Evolutionary conservation across 2,797 vertebrate genomes (phyloP), one percentile per base, ranked within the genome.

Genomic region (Liasis olivaceus): DNA sequence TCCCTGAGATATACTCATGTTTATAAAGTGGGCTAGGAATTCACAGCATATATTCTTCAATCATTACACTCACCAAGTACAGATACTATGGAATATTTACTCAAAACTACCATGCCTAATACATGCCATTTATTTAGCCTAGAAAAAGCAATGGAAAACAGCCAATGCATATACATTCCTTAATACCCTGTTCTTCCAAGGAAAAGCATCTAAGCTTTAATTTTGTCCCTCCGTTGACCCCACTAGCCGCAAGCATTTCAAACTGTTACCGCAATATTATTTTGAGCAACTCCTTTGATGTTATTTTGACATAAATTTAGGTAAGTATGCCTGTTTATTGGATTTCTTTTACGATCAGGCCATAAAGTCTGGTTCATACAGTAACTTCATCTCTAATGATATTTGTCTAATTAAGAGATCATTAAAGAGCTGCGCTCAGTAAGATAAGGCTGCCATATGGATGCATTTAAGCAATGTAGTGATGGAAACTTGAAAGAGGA

Each of bases 371-470:
- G 93, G 84, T 92, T 95, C 91, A 92, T 94, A 95, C 59, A 94
- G 93, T 92, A 95, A 64, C 59, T 94, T 95, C 85, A 89, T 62
- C 42, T 88, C 92, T 89, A 93, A 93, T 86, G 92, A 3, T 87
- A 94, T 95, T 90, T 95, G 69, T 87, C 90, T 95, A 92, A 95
- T 95, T 90, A 94, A 63, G 63, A 93, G 90, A 95, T 94, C 42
- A 92, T 63, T 93, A 94, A 91, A 58, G 66, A 91, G 63, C 90
- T 95, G 94, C 81, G 51, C 54, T 95, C 93, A 91, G 91, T 91
- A 95, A 96, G 93, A 90, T 93, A 17, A 91, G 85, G 91, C 59
- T 94, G 87, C 85, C 69, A 94, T 95, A 95, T 95, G 87, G 91
- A 96, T 90, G 47, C 51, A 81, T 88, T 95, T 94, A 87, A 92